phyloP scores from a whole-genome alignment of 2,888 invertebrate species.

The Allacma fusca region DNA sequence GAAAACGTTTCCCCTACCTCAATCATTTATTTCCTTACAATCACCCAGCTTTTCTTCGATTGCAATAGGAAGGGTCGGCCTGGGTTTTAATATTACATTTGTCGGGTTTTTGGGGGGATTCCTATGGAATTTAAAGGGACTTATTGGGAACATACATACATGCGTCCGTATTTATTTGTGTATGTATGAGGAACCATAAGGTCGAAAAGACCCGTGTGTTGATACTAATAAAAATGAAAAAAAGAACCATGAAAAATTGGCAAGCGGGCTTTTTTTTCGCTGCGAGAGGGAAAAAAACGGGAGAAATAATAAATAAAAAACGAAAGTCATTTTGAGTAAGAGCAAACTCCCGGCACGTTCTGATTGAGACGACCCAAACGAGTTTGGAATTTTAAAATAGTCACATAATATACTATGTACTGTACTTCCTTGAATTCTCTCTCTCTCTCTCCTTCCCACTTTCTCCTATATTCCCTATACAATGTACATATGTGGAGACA shows the following conservation, averaged over 20 bases:
- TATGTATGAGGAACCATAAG: no score
- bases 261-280: neutral
- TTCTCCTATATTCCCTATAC: neutral
- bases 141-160: no score
- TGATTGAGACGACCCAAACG: constrained; percentile 30
- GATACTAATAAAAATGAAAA: constrained; percentile 10
- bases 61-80: neutral
- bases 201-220: neutral
- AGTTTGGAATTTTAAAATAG: constrained; percentile 34
- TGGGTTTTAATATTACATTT: no score
- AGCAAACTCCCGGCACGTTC: constrained; percentile 32
- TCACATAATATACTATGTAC: no score
- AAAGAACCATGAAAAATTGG: neutral
- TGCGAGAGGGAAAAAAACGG: neutral
- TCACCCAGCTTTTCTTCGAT: neutral
- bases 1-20: no score
- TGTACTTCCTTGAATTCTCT: neutral
- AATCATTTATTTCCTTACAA: neutral
- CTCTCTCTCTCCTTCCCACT: neutral
- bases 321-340: constrained; percentile 26
- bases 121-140: no score
- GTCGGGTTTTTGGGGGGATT: no score
- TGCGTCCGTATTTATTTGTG: no score
- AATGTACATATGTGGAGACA: neutral
- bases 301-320: constrained; percentile 32